These are phyloP conservation scores for Sphenodon punctatus DNA, from an alignment of 2,797 vertebrate genomes.

Conservation along the genomic window DNA sequence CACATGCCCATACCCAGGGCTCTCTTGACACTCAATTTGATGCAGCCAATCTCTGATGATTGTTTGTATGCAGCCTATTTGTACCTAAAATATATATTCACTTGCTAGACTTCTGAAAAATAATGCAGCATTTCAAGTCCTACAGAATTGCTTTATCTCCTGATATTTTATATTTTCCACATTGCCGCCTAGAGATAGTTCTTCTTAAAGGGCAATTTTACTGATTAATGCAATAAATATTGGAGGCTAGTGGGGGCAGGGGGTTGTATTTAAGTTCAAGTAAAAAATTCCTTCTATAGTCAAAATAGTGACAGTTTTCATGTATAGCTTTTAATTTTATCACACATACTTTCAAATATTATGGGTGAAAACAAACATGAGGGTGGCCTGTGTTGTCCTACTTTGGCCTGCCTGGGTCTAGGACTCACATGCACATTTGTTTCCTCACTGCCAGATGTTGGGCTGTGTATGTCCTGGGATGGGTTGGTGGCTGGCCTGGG, in stretches of 20 bases:
- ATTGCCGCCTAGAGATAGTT: fast-evolving
- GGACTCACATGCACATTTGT: too few relatives aligned
- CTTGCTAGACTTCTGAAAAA: not conserved
- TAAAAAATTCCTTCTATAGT: not conserved
- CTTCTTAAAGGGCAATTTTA: fast-evolving
- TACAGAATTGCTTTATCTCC: not conserved
- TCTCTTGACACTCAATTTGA: not conserved
- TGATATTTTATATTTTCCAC: not conserved
- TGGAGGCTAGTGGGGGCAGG: too few relatives aligned
- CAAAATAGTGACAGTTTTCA: not conserved
- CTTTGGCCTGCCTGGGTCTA: too few relatives aligned
- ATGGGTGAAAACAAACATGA: too few relatives aligned
- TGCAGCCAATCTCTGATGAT: not conserved
- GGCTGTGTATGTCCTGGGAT: too few relatives aligned
- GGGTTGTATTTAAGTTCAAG: too few relatives aligned
- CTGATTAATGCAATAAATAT: not conserved
- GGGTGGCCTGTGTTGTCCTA: too few relatives aligned
- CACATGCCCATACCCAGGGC: too few relatives aligned
- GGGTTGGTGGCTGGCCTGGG: too few relatives aligned
- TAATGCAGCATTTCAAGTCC: not conserved
- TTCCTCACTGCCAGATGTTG: too few relatives aligned
- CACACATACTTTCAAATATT: slow-evolving; percentile 15
- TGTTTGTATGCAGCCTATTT: not conserved
- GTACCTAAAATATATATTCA: not conserved
- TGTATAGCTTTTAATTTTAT: slow-evolving; percentile 1